Base-by-base conservation (phyloP, 1,140 invertebrate species). In the Orussus abietinus region DNA sequence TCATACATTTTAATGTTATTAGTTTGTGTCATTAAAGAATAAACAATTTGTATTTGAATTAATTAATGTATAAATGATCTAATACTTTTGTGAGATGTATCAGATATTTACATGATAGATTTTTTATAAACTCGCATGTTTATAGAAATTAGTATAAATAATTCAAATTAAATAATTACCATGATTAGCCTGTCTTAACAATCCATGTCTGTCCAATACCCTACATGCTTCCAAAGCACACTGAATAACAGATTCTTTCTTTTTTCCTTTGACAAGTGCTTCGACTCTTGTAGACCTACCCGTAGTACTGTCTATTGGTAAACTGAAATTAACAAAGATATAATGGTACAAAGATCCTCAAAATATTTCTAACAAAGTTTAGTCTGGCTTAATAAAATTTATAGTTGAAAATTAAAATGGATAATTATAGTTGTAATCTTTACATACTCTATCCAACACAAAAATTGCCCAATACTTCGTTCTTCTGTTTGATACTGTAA, bases 191-290 rank as follows among this genome's bases (percentile, higher is more conserved):
- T 90, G 83, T 29, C 88, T 67, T 3, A 94, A 71, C 12, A 91
- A 67, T 3, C 89, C 90, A 45, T 86, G 76, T 38, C 85, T 77
- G 64, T 98, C 94, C 1, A 98, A 77, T 11, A 94, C 84, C 51
- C 90, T 75, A 68, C 95, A 98, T 0, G 94, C 94, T 75, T 98
- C 93, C 15, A 98, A 64, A 2, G 94, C 93, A 72, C 92, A 96
- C 39, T 93, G 90, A 5, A 90, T 66, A 0, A 96, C 90, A 4
- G 90, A 88, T 65, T 98, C 94, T 66, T 95, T 97, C 65, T 96
- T 98, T 63, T 93, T 94, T 0, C 91, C 92, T 46, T 85, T 85
- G 21, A 94, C 87, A 9, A 87, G 74, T 5, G 87, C 85, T 72
- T 96, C 90, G 0, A 91, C 92, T 36, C 84, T 73, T 1, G 95